Base-by-base conservation (phyloP, 1,140 invertebrate genomes). In the Hyles euphorbiae region DNA sequence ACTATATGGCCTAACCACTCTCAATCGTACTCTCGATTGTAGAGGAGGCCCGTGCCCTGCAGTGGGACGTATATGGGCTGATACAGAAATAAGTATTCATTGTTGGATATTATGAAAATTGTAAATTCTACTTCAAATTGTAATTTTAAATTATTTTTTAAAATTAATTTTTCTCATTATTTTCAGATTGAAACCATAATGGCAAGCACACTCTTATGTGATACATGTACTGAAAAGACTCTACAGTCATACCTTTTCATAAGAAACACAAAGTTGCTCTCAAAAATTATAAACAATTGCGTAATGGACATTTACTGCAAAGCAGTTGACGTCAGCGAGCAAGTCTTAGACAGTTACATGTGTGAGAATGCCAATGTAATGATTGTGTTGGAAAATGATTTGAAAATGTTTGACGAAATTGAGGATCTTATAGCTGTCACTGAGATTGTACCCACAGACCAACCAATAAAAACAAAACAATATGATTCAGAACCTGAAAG, bases 191-290 rank as follows among this genome's bases (percentile, higher is more conserved):
- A 67, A 48, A 43, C 53, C n/a, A 47, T 70, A 1, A 46, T 68
- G 40, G 53, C 61, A 33, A 67, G 71, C 43, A 22, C 36, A 3
- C 52, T 60, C 43, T 34, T 74, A 45, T 74, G 71, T 22, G 64
- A 60, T 7, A 51, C 53, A 10, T 72, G 70, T 10, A 54, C 62
- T 44, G 70, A 72, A 12, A 68, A 72, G 49, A 51, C 62, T 8
- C 58, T 72, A 36, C 66, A 68, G 47, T 47, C 61, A 46, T 72
- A 72, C 36, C 12, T 69, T 8, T 72, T 68, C 36, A 69, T 69
- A 33, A 11, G 55, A 51, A 72, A 68, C 34, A 63, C 61, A 7
- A 66, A 64, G 62, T 43, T 67, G n/a, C 33, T 65, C 0, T 62
- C 60, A 3, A 58, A 54, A 58, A 56, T 69, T 3, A 58, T 72